phyloP scores from a whole-genome alignment of 2,888 invertebrate species.

The Erebia aethiops region DNA sequence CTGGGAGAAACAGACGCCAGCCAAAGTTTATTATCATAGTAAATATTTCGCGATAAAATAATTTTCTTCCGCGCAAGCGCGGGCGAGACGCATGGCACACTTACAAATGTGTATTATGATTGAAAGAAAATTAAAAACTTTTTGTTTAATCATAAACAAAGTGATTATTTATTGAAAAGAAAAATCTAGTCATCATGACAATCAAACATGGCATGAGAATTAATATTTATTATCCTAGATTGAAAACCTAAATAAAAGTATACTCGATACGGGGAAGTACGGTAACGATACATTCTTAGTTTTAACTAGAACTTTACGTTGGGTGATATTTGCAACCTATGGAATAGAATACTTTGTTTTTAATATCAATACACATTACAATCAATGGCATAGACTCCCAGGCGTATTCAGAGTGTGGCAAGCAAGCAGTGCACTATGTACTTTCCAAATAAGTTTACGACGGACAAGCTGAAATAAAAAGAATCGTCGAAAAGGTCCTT shows the following conservation, averaged over 20 bases:
- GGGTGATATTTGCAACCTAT: no score
- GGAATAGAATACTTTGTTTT: no score
- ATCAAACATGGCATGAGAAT: no score
- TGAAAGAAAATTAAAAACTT: no score
- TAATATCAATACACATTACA: background rate
- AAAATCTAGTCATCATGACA: no score
- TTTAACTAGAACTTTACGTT: slow-evolving; percentile 9
- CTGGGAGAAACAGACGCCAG: background rate
- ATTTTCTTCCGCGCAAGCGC: background rate
- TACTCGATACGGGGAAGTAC: slow-evolving; percentile 1
- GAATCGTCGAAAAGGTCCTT: no score
- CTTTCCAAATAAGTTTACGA: background rate
- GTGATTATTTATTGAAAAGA: no score
- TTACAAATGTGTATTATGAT: no score
- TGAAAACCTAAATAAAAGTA: background rate
- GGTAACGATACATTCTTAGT: background rate
- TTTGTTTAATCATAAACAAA: no score
- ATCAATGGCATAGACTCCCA: background rate
- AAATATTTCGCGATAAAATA: slow-evolving; percentile 1
- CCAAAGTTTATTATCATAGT: background rate
- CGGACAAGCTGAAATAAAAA: background rate
- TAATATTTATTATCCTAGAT: no score
- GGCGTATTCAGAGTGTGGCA: background rate
- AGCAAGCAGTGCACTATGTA: background rate
- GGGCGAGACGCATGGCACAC: no score